Percentiles rank a stretch among this genome's conserved stretches.
These are phyloP conservation scores for Leptatherina wallacei DNA, from an alignment of 2,797 vertebrate species.

Conservation along the genomic window DNA sequence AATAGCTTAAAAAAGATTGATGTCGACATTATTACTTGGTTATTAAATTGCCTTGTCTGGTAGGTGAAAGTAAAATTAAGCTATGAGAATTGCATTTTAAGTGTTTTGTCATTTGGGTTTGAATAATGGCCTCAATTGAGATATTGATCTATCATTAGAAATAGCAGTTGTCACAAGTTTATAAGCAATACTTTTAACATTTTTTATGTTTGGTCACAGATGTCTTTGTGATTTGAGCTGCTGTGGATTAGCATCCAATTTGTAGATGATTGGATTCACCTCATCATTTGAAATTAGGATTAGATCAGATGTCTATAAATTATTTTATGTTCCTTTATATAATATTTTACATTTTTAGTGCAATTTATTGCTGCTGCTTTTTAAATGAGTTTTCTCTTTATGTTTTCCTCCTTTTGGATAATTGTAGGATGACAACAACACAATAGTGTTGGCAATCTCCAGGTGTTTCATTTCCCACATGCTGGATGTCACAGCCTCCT, in stretches of 20 bases:
- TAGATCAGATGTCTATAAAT: background rate
- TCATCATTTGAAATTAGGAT: background rate
- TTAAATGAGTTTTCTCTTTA: background rate
- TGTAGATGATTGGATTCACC: background rate
- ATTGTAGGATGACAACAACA: slow-evolving; percentile 71
- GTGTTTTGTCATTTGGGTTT: background rate
- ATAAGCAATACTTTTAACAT: background rate
- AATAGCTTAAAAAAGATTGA: slow-evolving; percentile 65
- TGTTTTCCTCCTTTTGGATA: slow-evolving; percentile 11
- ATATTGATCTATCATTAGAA: background rate
- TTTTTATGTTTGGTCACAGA: background rate
- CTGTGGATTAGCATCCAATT: background rate
- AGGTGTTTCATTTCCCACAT: slow-evolving; percentile 51
- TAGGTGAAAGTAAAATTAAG: background rate
- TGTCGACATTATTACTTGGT: slow-evolving; percentile 16
- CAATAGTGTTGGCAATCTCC: slow-evolving; percentile 64
- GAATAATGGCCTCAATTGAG: background rate
- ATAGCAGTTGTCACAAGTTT: background rate
- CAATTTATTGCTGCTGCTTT: background rate
- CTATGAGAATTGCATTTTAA: background rate
- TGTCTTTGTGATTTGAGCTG: background rate
- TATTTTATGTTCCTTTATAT: background rate
- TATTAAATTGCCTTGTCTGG: slow-evolving; percentile 9
- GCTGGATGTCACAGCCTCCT: slow-evolving; percentile 25
- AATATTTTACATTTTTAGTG: background rate